A percentile compares a stretch with the other conserved stretches of the same genome.
phyloP scores from a whole-genome alignment of 92 coral and sea anemone species.

The Palythoa caribaeorum region DNA sequence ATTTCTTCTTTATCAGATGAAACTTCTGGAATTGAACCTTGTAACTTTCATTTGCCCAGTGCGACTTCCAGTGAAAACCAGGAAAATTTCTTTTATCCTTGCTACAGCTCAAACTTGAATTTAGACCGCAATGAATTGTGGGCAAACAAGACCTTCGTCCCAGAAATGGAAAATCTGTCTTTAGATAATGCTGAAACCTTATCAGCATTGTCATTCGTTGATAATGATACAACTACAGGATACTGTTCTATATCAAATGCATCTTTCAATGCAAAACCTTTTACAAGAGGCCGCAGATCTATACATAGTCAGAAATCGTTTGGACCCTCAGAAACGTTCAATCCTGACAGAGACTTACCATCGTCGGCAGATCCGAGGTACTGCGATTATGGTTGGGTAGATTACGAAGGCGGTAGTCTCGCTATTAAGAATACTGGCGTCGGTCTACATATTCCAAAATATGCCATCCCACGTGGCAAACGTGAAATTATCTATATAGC shows the following conservation, averaged over 20 bases:
- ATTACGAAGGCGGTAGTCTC: slow-evolving; percentile 24
- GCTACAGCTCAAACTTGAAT: neutral
- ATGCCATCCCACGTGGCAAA: slow-evolving; percentile 30
- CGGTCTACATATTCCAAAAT: slow-evolving; percentile 1
- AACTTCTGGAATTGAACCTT: too few relatives aligned
- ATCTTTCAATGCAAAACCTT: neutral
- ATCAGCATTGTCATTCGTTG: neutral
- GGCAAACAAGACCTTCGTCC: neutral
- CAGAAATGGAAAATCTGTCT: neutral
- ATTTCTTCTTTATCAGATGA: too few relatives aligned
- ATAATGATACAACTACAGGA: neutral
- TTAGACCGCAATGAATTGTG: neutral
- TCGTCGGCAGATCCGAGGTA: slow-evolving; percentile 28
- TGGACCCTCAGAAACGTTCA: slow-evolving; percentile 20
- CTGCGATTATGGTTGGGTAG: slow-evolving; percentile 32
- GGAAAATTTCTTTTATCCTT: neutral
- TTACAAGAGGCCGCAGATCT: neutral
- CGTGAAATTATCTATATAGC: slow-evolving; percentile 30
- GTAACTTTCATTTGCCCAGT: neutral
- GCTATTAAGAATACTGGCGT: slow-evolving; percentile 32
- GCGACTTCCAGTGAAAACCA: neutral
- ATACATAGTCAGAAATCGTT: neutral
- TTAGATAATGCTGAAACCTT: neutral
- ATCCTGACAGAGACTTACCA: slow-evolving; percentile 4
- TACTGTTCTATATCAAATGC: neutral